Conservation (phyloP, 1,140 invertebrate genomes). For the Drosophila albomicans region DNA sequence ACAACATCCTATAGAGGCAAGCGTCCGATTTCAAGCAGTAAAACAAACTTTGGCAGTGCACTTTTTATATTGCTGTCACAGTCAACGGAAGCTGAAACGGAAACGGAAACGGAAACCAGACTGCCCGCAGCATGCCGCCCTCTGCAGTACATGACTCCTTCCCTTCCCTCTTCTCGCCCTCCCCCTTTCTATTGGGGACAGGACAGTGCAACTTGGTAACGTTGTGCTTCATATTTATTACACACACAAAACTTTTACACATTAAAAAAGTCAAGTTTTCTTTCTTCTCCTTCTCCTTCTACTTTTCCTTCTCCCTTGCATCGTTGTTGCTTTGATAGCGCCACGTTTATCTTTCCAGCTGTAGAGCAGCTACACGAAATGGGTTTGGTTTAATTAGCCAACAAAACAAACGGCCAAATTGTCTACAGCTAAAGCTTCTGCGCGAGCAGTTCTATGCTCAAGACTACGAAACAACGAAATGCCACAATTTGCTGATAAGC, state of each 20-base stretch:
- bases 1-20: constrained; percentile 23
- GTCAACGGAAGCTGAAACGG: constrained; percentile 40
- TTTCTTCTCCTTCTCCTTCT: neutral
- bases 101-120: constrained; percentile 48
- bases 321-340: constrained; percentile 39
- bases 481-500: constrained; percentile 40
- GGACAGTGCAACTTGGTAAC: constrained; percentile 45
- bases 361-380: constrained; percentile 62
- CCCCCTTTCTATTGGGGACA: neutral
- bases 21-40: constrained; percentile 46
- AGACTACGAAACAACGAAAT: constrained; percentile 23
- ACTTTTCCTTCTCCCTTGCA: neutral
- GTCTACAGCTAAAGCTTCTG: neutral
- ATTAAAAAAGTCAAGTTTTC: constrained; percentile 71
- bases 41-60: constrained; percentile 47
- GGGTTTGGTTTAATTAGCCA: constrained; percentile 75
- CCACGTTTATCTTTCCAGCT: constrained; percentile 57
- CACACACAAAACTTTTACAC: constrained; percentile 60
- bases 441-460: constrained; percentile 2
- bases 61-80: constrained; percentile 52
- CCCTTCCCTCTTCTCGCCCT: neutral
- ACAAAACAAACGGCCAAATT: constrained; percentile 66
- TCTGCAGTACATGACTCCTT: neutral
- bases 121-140: constrained; percentile 38
- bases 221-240: constrained; percentile 62